Evolutionary conservation across 2,888 invertebrate species (phyloP).

Genomic region (Cinara cedri): DNA sequence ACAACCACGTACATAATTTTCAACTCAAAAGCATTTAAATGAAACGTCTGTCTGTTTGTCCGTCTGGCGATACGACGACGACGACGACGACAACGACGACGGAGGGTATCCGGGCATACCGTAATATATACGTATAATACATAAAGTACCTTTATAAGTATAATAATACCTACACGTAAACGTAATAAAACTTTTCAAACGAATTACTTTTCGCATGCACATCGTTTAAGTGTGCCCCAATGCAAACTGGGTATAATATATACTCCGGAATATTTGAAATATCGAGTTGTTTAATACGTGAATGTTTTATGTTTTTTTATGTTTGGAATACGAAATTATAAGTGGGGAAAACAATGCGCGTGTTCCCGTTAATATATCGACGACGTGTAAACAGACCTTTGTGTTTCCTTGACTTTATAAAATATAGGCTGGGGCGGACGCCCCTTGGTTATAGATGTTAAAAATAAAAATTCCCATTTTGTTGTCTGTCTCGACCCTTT

Average conservation of each 20-base stretch:
- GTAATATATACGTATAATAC: no score
- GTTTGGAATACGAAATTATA: not conserved
- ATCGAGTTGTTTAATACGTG: not conserved
- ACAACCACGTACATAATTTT: slow-evolving; percentile 20
- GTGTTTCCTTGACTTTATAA: no score
- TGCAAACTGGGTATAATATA: no score
- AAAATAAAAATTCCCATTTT: not conserved
- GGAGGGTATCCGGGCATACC: not conserved
- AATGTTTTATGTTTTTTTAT: not conserved
- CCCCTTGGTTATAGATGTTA: not conserved
- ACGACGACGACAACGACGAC: not conserved
- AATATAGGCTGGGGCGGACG: no score
- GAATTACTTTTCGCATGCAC: slow-evolving; percentile 5
- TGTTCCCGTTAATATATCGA: not conserved
- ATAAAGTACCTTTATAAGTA: no score
- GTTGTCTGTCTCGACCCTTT: not conserved
- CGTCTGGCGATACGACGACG: not conserved
- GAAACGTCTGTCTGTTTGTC: not conserved
- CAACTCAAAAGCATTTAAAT: not conserved
- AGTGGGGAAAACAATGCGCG: not conserved
- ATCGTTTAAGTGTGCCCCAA: not conserved
- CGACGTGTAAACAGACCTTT: not conserved
- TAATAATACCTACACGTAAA: not conserved
- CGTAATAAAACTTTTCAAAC: not conserved
- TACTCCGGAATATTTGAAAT: not conserved